Conservation (phyloP, 2,113 vertebrate genomes). For the Irena cyanogastra region DNA sequence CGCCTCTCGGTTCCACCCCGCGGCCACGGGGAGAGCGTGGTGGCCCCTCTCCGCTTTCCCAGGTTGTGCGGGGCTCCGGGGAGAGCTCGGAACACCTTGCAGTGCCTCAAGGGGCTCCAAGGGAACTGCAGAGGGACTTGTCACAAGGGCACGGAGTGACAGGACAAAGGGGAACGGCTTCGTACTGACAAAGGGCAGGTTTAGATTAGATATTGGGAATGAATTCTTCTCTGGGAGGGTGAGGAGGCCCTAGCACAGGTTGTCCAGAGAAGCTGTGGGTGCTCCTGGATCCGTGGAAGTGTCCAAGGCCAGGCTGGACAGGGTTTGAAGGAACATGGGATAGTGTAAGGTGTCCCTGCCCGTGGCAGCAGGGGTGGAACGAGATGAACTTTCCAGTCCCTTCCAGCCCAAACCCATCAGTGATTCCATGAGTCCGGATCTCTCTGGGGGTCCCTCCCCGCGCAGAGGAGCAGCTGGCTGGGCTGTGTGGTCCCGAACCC, state of each 20-base stretch:
- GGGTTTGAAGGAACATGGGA: not conserved
- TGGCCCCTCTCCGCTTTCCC: not conserved
- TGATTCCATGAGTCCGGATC: not conserved
- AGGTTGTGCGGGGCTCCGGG: accelerated
- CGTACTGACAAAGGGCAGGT: not conserved
- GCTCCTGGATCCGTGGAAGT: not conserved
- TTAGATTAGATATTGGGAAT: not conserved
- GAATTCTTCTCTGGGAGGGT: not conserved
- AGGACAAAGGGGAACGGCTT: not conserved
- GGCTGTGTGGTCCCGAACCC: not conserved
- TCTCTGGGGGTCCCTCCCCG: not conserved
- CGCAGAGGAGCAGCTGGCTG: not conserved
- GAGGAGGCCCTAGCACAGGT: not conserved
- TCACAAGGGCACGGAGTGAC: not conserved
- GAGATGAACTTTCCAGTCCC: not conserved
- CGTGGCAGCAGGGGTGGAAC: not conserved
- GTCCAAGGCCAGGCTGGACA: not conserved
- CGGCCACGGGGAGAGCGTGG: accelerated
- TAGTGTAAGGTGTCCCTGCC: not conserved
- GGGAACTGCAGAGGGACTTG: not conserved
- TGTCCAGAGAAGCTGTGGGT: not conserved
- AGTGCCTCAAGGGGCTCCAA: not conserved
- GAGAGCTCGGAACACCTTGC: not conserved
- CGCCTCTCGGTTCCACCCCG: not conserved
- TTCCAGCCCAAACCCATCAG: not conserved